These are phyloP conservation scores for Pangasius krempfi DNA, from an alignment of 2,797 vertebrate genomes.

Conservation along the genomic window DNA sequence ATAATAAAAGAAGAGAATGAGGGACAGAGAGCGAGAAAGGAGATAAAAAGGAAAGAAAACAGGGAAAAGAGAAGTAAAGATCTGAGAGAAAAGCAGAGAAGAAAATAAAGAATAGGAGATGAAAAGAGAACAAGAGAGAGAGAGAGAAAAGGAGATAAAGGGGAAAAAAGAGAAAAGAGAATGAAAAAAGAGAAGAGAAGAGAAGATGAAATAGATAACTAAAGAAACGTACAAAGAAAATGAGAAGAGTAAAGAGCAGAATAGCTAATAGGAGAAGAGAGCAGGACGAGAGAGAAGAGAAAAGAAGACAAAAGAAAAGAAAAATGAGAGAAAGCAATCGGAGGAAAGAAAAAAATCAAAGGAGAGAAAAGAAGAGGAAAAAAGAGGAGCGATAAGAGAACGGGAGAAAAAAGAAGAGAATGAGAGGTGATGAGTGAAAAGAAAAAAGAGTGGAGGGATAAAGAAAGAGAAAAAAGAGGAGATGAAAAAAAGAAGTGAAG, in stretches of 20 bases:
- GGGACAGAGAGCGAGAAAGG: background rate
- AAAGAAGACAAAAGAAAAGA: background rate
- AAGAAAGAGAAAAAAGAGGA: background rate
- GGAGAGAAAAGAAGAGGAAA: background rate
- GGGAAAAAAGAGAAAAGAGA: background rate
- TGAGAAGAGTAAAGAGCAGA: background rate
- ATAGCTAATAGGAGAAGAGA: background rate
- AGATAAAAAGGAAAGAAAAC: background rate
- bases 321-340: background rate
- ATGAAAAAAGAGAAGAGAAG: background rate
- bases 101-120: too few species aligned
- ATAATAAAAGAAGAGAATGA: background rate
- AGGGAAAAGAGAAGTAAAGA: too few species aligned
- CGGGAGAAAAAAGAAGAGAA: background rate
- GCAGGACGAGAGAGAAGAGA: background rate
- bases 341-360: background rate
- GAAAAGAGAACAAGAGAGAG: background rate
- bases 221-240: background rate
- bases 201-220: background rate
- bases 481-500: conserved; percentile 14
- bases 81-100: too few species aligned
- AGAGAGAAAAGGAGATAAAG: background rate
- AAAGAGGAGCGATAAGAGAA: too few species aligned
- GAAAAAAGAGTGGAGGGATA: background rate
- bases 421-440: background rate